Percentiles rank a stretch among this genome's conserved stretches.
These are phyloP conservation scores for Peromyscus nudipes DNA, from an alignment of 2,797 vertebrate genomes.

Conservation along the genomic window DNA sequence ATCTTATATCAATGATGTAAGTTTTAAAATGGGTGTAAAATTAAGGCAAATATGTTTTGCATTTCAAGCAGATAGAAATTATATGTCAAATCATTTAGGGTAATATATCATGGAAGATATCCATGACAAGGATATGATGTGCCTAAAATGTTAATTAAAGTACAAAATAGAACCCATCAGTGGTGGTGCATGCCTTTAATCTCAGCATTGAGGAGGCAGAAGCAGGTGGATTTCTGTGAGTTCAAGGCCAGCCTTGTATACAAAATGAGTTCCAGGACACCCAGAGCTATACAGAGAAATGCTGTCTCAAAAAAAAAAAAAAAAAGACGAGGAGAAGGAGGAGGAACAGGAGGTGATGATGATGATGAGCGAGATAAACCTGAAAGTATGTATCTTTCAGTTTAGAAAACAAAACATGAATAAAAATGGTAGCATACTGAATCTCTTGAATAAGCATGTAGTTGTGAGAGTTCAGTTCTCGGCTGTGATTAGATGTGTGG, in stretches of 20 bases:
- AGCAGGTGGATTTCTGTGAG: neutral
- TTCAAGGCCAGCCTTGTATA: neutral
- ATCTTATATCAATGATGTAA: neutral
- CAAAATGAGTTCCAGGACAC: neutral
- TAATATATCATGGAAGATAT: neutral
- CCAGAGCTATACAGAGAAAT: neutral
- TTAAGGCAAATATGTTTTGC: neutral
- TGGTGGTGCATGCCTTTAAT: neutral
- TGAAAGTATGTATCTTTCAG: neutral
- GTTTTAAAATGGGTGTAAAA: neutral
- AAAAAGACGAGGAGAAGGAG: neutral
- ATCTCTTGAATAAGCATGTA: neutral
- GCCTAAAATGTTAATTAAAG: neutral
- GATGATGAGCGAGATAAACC: no score
- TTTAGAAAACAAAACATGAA: neutral
- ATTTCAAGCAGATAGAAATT: neutral
- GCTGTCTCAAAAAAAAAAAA: neutral
- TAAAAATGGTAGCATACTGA: neutral
- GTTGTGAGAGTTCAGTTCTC: neutral
- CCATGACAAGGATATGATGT: neutral
- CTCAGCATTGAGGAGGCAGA: neutral
- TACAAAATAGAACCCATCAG: neutral
- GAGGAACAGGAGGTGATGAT: no score
- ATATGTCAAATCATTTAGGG: neutral
- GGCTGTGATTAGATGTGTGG: neutral